Evolutionary conservation across 2,888 invertebrate genomes (phyloP), one percentile per base, ranked within the genome.

Genomic region (Spicauda simplicius): DNA sequence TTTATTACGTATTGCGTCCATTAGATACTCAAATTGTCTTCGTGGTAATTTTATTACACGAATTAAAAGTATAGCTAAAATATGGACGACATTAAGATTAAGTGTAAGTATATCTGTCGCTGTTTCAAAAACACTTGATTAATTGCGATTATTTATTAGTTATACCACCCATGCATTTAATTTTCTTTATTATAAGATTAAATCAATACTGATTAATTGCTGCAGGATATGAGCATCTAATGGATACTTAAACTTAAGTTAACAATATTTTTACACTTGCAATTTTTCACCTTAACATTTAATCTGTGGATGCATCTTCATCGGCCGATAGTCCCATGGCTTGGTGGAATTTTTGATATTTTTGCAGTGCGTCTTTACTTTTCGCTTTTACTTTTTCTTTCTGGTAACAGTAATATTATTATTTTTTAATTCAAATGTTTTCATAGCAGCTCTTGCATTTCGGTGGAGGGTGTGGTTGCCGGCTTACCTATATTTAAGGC

Each of bases 281-380:
- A 14, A 45, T n/a, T 45, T 45, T 45, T 6, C 11, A 5, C 45
- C 4, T 0, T 45, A n/a, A 50, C 7, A 6, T 10, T 50, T 50
- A 50, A 18, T 92, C 91, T 59, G 91, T 89, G 4, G 91, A 92
- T 70, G 81, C 85, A 57, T 90, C 90, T 73, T 92, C 91, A 63
- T 91, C 91, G 50, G 82, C 87, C 2, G 91, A 91, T 30, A 92
- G 77, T 70, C 90, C 91, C 85, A 92, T 88, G 10, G 92, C 92
- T 80, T 90, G 87, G 69, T 81, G 85, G 76, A 92, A 93, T 80
- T 84, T 91, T 75, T 87, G 85, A 75, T 86, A 80, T 73, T 87
- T 91, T 82, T 86, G 85, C 54, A 81, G 58, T 25, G 82, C 81
- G 68, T 91, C 90, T 73, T 74, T 80, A 77, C 74, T 79, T 73